Percentiles rank a stretch among this genome's conserved stretches.
Evolutionary conservation across 1,140 invertebrate species (phyloP).

Genomic region (Meteorus sp.): DNA sequence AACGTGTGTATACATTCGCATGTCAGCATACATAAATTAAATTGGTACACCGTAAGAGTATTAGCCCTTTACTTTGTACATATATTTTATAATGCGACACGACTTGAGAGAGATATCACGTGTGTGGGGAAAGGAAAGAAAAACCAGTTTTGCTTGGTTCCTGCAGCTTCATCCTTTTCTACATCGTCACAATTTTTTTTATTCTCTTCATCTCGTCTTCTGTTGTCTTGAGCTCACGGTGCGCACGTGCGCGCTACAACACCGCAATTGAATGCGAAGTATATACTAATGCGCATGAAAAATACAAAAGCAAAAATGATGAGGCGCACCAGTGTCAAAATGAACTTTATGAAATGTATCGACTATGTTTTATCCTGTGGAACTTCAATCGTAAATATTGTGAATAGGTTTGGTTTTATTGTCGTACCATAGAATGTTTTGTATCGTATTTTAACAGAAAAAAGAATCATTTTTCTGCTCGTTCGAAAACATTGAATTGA

Average conservation of each 20-base stretch:
- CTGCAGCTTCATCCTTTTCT: constrained; percentile 14
- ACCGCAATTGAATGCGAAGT: constrained; percentile 14
- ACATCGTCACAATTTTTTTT: constrained; percentile 19
- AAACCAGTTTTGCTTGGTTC: constrained; percentile 42
- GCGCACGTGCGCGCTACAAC: constrained; percentile 22
- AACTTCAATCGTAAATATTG: not conserved
- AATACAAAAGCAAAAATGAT: not conserved
- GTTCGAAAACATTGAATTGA: too few relatives aligned
- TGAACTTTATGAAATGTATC: too few relatives aligned
- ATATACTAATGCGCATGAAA: not conserved
- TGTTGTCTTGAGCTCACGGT: constrained; percentile 19
- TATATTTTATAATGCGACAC: too few relatives aligned
- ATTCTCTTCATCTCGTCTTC: not conserved
- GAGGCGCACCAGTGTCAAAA: too few relatives aligned
- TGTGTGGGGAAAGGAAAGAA: too few relatives aligned
- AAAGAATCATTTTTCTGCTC: too few relatives aligned
- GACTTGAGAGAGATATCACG: too few relatives aligned
- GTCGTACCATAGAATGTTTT: too few relatives aligned
- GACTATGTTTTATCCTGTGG: too few relatives aligned
- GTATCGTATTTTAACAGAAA: too few relatives aligned
- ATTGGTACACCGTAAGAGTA: constrained; percentile 9
- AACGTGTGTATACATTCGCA: constrained; percentile 1
- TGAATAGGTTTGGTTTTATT: not conserved
- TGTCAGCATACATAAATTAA: constrained; percentile 3
- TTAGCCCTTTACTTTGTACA: constrained; percentile 26